Base-by-base conservation (phyloP, 2,113 vertebrate species). In the Epinephelus moara region DNA sequence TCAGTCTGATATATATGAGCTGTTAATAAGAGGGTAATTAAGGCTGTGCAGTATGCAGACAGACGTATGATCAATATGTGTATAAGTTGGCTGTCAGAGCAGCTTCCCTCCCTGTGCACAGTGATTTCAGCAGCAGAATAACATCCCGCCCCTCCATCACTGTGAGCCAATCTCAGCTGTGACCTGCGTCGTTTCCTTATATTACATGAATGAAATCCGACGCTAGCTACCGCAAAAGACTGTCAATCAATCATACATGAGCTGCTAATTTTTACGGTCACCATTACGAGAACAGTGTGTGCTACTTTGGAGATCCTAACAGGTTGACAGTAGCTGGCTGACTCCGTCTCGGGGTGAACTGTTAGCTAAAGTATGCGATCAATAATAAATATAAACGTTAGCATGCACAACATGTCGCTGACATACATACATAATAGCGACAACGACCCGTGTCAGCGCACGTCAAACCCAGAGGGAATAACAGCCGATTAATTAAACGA, bases 131-230 rank as follows among this genome's bases (percentile, higher is more conserved):
- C 70, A 74, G 73, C 33, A 60, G 27, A 66, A 75, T 14, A 84
- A 94, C 92, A 91, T 93, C 96, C 96, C 95, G 94, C 96, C 96
- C 91, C 92, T 76, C 84, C 87, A 85, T 93, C 76, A 56, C 23
- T 37, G 85, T 27, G 87, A 92, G 85, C 96, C 97, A 96, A 96
- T 95, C 93, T 93, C 92, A 83, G 91, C 81, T 80, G 75, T 88
- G 70, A 88, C 80, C 90, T 60, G 27, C 90, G 82, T 81, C 92
- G 94, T 94, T 95, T 91, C 96, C 95, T 91, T 88, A 89, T 80
- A 92, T 86, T 89, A 92, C 78, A 96, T 89, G 87, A 92, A 91
- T 94, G 93, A 94, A 93, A 91, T 70, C 90, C 88, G 93, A 94
- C 81, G 85, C 91, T 60, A 64, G 86, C 81, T n/a, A 64, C 85